Evolutionary conservation across 2,797 vertebrate genomes (phyloP).

Genomic region (Etheostoma perlongum): DNA sequence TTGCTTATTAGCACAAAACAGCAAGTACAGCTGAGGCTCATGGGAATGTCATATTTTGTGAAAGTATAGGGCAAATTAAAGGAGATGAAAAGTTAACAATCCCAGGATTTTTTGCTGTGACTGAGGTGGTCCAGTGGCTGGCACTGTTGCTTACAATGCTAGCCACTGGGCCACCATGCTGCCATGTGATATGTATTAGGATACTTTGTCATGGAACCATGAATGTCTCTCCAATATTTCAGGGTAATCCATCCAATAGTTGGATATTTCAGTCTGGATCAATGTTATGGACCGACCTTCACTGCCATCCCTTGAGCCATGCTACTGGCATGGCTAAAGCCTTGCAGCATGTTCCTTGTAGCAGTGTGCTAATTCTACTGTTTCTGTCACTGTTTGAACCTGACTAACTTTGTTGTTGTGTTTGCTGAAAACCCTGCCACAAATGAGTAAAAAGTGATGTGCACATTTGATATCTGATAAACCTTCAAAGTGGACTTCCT

Average conservation of each 20-base stretch:
- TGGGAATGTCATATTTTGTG: background rate
- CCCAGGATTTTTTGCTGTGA: no score
- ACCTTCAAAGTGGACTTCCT: background rate
- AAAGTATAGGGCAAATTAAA: background rate
- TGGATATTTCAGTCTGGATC: background rate
- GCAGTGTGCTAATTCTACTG: background rate
- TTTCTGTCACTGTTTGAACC: background rate
- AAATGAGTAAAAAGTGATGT: background rate
- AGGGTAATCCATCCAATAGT: background rate
- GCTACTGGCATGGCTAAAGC: background rate
- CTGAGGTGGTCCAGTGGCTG: no score
- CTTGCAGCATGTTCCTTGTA: background rate
- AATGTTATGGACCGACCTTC: background rate
- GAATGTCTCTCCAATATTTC: background rate
- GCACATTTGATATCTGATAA: background rate
- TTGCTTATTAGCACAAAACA: background rate
- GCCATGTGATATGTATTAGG: background rate
- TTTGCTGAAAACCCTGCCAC: background rate
- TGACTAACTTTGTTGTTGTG: background rate
- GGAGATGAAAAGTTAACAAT: background rate
- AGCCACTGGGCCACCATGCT: no score
- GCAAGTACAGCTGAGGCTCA: background rate
- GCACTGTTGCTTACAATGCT: no score
- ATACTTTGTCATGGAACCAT: background rate
- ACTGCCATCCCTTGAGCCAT: background rate